Conservation (phyloP, 2,888 invertebrate genomes). For the Mesorhabditis belari region DNA sequence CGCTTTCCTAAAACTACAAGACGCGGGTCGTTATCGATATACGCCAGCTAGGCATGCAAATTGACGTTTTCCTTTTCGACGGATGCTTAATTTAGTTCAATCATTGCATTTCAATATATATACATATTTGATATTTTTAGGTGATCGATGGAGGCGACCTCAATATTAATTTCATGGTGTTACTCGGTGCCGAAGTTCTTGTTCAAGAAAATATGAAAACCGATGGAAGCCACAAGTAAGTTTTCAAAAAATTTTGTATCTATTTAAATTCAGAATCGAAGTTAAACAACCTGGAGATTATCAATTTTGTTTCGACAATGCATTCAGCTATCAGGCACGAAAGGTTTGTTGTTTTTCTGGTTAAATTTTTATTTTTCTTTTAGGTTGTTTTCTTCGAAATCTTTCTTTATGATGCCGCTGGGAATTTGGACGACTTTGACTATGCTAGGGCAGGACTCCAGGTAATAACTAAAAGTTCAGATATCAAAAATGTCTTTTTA, state of each 20-base stretch:
- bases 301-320: slow-evolving; percentile 79
- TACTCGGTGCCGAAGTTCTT: slow-evolving; percentile 56
- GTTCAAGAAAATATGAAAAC: slow-evolving; percentile 53
- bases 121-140: no score
- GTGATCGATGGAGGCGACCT: slow-evolving; percentile 79
- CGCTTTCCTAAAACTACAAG: no score
- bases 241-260: neutral
- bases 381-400: slow-evolving; percentile 54
- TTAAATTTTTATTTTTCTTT: neutral
- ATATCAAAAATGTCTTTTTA: slow-evolving; percentile 14
- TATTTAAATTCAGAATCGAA: slow-evolving; percentile 32
- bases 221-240: slow-evolving; percentile 54
- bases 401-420: slow-evolving; percentile 43
- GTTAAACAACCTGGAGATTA: slow-evolving; percentile 65
- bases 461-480: no score
- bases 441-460: slow-evolving; percentile 10
- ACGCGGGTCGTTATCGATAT: no score
- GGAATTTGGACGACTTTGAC: slow-evolving; percentile 43
- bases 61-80: no score
- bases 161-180: slow-evolving; percentile 72
- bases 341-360: slow-evolving; percentile 60
- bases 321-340: slow-evolving; percentile 71
- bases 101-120: no score
- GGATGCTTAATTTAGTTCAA: no score
- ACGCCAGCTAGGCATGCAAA: no score